Conservation (phyloP, 23 tunicate genomes). For the Botrylloides violaceus region DNA sequence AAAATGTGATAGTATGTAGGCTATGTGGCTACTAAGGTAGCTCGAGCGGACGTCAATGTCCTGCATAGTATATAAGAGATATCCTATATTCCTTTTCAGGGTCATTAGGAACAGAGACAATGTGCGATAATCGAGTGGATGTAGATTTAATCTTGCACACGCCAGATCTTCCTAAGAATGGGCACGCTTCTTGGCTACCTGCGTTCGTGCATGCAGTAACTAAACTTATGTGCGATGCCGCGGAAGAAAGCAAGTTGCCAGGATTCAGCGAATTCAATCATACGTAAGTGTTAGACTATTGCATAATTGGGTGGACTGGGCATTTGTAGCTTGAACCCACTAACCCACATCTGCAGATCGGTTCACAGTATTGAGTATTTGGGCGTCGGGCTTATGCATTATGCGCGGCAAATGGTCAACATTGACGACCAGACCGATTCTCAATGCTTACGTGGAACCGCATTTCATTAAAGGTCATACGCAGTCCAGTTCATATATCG, state of each 20-base stretch:
- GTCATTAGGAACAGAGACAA: constrained; percentile 69
- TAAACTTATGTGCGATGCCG: constrained; percentile 45
- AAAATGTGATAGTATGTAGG: no score
- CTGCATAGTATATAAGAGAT: not conserved
- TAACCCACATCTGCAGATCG: no score
- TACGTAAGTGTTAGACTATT: constrained; percentile 30
- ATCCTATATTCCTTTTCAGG: constrained; percentile 32
- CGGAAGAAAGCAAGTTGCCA: constrained; percentile 38
- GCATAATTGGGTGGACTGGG: no score
- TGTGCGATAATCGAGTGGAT: constrained; percentile 60
- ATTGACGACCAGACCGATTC: not conserved
- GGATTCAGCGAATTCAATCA: constrained; percentile 39
- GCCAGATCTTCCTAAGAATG: constrained; percentile 69
- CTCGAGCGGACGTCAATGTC: not conserved
- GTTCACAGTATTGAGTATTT: no score
- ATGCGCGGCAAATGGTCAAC: not conserved
- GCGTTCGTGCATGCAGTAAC: constrained; percentile 53
- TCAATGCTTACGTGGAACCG: no score
- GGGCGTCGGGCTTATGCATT: not conserved
- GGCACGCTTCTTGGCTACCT: constrained; percentile 82
- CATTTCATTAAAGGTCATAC: no score
- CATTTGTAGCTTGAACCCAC: no score
- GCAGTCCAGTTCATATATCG: constrained; percentile 53
- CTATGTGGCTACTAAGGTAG: no score
- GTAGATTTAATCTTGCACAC: constrained; percentile 50